These are phyloP conservation scores for Lepidurus packardi DNA, from an alignment of 1,140 invertebrate species.

Conservation along the genomic window DNA sequence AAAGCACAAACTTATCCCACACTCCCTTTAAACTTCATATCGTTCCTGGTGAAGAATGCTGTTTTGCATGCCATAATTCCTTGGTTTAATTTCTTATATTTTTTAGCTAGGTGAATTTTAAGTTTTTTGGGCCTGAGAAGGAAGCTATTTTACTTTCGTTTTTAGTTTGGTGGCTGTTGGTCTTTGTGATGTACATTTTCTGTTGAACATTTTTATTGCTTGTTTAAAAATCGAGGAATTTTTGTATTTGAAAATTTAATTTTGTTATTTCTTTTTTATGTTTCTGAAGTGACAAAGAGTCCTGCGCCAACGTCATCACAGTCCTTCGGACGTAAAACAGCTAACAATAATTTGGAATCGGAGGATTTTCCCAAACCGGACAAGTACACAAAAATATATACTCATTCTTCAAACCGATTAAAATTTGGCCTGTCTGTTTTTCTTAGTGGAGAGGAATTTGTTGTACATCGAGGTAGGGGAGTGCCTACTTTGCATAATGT, in stretches of 20 bases:
- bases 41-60: not conserved
- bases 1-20: not conserved
- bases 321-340: not conserved
- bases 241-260: not conserved
- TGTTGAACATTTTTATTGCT: not conserved
- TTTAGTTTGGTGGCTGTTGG: not conserved
- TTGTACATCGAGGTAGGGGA: slow-evolving; percentile 68
- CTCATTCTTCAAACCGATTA: too few relatives aligned
- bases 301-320: not conserved
- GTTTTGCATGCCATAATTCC: not conserved
- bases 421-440: too few relatives aligned
- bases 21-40: too few relatives aligned
- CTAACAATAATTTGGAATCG: not conserved
- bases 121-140: slow-evolving; percentile 4
- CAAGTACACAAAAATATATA: not conserved
- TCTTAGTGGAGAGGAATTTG: slow-evolving; percentile 56
- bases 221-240: not conserved
- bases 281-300: not conserved
- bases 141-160: slow-evolving; percentile 22
- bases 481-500: slow-evolving; percentile 66
- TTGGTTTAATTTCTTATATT: not conserved
- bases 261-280: not conserved
- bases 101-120: not conserved
- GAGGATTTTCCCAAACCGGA: not conserved
- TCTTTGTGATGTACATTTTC: not conserved